Conservation (phyloP, 2,113 vertebrate genomes). For the Rallus limicola region DNA sequence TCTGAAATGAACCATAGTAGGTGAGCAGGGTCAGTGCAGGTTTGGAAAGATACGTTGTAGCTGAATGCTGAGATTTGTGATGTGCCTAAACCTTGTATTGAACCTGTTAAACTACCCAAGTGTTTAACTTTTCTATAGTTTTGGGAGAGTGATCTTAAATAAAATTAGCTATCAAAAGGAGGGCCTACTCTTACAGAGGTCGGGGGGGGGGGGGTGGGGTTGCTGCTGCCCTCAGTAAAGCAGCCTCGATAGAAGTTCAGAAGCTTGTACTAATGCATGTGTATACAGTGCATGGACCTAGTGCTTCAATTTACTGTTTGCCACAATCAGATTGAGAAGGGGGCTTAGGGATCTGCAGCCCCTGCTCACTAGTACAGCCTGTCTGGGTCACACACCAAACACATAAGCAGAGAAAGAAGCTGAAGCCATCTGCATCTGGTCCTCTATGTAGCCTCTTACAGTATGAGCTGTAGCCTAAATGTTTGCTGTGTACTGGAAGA, state of each 20-base stretch:
- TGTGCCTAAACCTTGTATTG: background rate
- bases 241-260: background rate
- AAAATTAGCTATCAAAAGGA: background rate
- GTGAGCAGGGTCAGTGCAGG: background rate
- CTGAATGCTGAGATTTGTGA: background rate
- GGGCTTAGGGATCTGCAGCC: background rate
- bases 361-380: background rate
- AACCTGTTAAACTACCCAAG: background rate
- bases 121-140: background rate
- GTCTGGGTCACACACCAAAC: background rate
- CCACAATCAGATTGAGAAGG: background rate
- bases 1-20: background rate
- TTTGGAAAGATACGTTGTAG: background rate
- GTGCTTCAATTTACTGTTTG: constrained; percentile 7
- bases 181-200: background rate
- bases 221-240: background rate
- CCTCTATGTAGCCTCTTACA: background rate
- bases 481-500: background rate
- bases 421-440: background rate
- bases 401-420: background rate
- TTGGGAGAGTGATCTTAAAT: background rate
- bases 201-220: background rate
- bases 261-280: background rate
- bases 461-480: background rate
- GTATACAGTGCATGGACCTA: background rate